Percentiles rank a stretch among this genome's conserved stretches.
Evolutionary conservation across 2,113 vertebrate genomes (phyloP).

Genomic region (Mobula birostris): DNA sequence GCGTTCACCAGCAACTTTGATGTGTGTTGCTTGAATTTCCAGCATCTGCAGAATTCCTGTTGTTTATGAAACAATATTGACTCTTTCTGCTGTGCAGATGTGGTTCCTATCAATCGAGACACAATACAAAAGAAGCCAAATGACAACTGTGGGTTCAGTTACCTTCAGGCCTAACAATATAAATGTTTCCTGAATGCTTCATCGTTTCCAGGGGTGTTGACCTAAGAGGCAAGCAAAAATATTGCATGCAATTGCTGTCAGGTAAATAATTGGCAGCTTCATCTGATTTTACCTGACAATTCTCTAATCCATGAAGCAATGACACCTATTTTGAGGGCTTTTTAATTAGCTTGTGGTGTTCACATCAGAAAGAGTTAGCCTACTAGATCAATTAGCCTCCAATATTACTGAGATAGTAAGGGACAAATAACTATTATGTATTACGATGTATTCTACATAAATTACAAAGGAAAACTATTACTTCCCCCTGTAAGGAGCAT

Average conservation of each 20-base stretch:
- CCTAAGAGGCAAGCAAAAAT: not conserved
- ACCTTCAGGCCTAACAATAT: not conserved
- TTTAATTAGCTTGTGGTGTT: not conserved
- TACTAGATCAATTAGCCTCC: slow-evolving; percentile 11
- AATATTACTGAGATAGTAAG: not conserved
- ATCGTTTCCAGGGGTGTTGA: not conserved
- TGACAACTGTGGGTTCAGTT: not conserved
- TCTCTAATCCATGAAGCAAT: not conserved
- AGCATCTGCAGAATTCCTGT: too few relatives aligned
- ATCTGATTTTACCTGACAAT: slow-evolving; percentile 8
- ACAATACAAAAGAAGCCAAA: not conserved
- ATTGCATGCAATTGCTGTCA: not conserved
- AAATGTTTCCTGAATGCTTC: not conserved
- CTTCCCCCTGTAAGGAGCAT: not conserved
- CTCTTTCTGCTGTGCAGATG: too few relatives aligned
- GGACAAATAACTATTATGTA: not conserved
- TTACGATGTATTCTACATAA: not conserved
- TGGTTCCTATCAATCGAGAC: not conserved
- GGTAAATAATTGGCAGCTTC: not conserved
- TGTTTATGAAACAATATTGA: not conserved
- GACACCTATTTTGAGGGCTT: not conserved
- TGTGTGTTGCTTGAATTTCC: too few relatives aligned
- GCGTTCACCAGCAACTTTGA: too few relatives aligned
- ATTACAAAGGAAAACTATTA: not conserved
- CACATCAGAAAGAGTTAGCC: slow-evolving; percentile 22